Evolutionary conservation across 92 coral and sea anemone species (phyloP).

Genomic region (Actinostola sp.): DNA sequence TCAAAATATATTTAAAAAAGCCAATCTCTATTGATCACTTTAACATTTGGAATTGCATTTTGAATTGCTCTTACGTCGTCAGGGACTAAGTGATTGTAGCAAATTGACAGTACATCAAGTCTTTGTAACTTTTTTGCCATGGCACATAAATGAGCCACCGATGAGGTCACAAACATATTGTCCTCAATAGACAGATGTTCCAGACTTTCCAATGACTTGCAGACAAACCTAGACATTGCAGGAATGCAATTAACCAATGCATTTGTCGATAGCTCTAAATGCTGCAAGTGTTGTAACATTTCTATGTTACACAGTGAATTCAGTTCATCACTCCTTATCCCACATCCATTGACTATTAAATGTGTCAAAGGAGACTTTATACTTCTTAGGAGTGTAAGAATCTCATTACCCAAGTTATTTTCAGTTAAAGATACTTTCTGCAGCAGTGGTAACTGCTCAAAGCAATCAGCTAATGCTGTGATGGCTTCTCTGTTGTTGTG

Average conservation of each 20-base stretch:
- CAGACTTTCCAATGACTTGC: slow-evolving; percentile 55
- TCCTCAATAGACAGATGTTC: slow-evolving; percentile 68
- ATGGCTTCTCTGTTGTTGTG: slow-evolving; percentile 42
- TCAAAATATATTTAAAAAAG: slow-evolving; percentile 20
- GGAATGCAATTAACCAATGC: slow-evolving; percentile 47
- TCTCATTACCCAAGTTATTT: slow-evolving; percentile 53
- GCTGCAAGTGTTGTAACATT: slow-evolving; percentile 45
- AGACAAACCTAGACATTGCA: slow-evolving; percentile 51
- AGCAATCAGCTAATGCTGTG: slow-evolving; percentile 46
- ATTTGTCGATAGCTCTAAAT: slow-evolving; percentile 67
- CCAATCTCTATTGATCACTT: slow-evolving; percentile 70
- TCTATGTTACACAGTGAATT: slow-evolving; percentile 40
- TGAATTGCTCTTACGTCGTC: slow-evolving; percentile 53
- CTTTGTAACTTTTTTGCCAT: slow-evolving; percentile 48
- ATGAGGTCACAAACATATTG: slow-evolving; percentile 53
- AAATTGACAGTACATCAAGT: slow-evolving; percentile 57
- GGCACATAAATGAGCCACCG: slow-evolving; percentile 47
- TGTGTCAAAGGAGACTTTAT: slow-evolving; percentile 57
- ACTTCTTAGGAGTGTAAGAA: slow-evolving; percentile 40
- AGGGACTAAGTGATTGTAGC: slow-evolving; percentile 70
- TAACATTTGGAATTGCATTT: slow-evolving; percentile 49
- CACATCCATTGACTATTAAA: slow-evolving; percentile 73
- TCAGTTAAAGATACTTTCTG: slow-evolving; percentile 71
- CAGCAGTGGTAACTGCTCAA: slow-evolving; percentile 49
- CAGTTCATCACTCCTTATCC: slow-evolving; percentile 50